Base-by-base conservation (phyloP, 2,113 vertebrate species). In the Microtus montanus region DNA sequence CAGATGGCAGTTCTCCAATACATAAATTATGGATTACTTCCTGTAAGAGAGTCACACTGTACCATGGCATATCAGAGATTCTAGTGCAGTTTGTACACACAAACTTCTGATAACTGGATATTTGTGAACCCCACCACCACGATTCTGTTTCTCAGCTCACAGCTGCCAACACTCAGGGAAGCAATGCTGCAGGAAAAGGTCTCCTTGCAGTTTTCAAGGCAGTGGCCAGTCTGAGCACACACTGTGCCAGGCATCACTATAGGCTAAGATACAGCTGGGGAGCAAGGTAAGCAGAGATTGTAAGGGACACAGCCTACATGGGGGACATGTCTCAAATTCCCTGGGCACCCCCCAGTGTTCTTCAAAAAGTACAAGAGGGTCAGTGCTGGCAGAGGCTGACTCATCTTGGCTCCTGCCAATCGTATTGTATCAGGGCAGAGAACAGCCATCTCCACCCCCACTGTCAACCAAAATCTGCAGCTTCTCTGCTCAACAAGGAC, bases 371-470 rank as follows among this genome's bases (percentile, higher is more conserved):
- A 33, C 0, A 5, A 0, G 20, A 28, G 47, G 73, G 89, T 90
- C 86, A 79, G 47, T 74, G 52, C 87, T 73, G 87, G 92, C 13
- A 10, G 74, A 79, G 63, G 85, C 93, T 97, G 92, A 94, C 84
- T 86, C 75, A 92, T 44, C 0, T 61, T 54, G 82, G 49, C 33
- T 79, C 74, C 96, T 52, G 64, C 38, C 73, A 38, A 13, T 64
- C 7, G 0, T n/a, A 0, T 17, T 64, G 75, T 30, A n/a, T 85
- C 90, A 63, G 85, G 93, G 73, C 92, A 92, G 77, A 77, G 80
- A 94, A 94, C 73, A 93, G 88, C 54, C 38, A 2, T 28, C 26
- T 70, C 92, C 90, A 84, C 89, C 94, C 92, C 79, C 87, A 28
- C 12, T n/a, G 79, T 86, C 94, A 84, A 75, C 92, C 85, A 58